Percentiles rank a stretch among this genome's conserved stretches.
Evolutionary conservation across 1,140 invertebrate genomes (phyloP).

Genomic region (Trypoxylus dichotomus): DNA sequence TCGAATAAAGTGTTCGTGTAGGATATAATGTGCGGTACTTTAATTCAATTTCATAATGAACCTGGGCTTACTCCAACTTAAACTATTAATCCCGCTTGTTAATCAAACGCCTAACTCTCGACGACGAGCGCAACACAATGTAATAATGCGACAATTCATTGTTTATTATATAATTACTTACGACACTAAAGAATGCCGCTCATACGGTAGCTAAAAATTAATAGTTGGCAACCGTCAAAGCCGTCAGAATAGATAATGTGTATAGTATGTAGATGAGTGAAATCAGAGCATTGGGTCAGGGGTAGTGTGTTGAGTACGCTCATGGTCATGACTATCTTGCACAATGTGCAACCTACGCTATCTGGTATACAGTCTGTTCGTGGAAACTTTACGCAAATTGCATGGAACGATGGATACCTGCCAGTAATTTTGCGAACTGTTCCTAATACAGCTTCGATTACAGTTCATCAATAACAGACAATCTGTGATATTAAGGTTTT

Average conservation of each 20-base stretch:
- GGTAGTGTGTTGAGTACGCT: slow-evolving; percentile 35
- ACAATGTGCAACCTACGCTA: slow-evolving; percentile 1
- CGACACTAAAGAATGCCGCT: neutral
- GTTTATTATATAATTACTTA: slow-evolving; percentile 10
- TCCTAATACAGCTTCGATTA: no score
- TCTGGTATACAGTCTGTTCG: neutral
- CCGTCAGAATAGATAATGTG: slow-evolving; percentile 27
- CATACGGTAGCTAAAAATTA: slow-evolving; percentile 10
- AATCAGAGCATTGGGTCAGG: slow-evolving; percentile 41
- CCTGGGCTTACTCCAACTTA: no score
- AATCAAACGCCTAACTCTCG: no score
- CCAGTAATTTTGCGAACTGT: no score
- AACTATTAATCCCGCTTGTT: no score
- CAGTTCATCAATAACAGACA: no score
- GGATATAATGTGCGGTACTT: no score
- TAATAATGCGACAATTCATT: neutral
- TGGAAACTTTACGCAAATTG: no score
- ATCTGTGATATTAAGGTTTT: no score
- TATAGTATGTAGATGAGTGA: slow-evolving; percentile 34
- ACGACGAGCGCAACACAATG: neutral
- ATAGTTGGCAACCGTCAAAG: neutral
- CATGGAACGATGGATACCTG: no score
- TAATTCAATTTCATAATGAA: no score
- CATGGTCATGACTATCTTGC: slow-evolving; percentile 39
- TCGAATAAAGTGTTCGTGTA: no score